A percentile compares a stretch with the other conserved stretches of the same genome.
Evolutionary conservation across 2,113 vertebrate genomes (phyloP).

Genomic region (Calonectris borealis): DNA sequence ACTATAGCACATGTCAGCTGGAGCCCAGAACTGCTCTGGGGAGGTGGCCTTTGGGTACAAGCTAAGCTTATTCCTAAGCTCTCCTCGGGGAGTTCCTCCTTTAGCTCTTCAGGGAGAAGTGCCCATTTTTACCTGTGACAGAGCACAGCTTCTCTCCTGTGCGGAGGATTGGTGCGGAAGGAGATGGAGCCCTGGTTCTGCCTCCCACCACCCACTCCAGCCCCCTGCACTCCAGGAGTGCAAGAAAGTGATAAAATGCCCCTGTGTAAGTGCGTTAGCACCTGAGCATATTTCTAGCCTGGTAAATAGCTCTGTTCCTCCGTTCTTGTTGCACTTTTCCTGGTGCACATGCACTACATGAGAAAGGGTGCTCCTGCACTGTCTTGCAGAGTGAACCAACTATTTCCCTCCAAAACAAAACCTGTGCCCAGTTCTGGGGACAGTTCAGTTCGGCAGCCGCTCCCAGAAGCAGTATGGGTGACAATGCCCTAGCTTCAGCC

Average conservation of each 20-base stretch:
- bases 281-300: background rate
- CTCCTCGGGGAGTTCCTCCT: background rate
- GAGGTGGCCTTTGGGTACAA: background rate
- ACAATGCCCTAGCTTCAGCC: background rate
- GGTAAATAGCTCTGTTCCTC: background rate
- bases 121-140: background rate
- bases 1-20: background rate
- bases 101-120: background rate
- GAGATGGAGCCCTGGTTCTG: background rate
- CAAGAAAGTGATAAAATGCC: background rate
- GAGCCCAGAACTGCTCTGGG: background rate
- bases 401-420: background rate
- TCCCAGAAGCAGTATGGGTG: background rate
- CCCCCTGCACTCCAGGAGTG: background rate
- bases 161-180: background rate
- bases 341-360: too few relatives aligned
- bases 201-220: background rate
- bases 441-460: background rate
- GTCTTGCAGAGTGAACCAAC: background rate
- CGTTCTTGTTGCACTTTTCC: background rate
- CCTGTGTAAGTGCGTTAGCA: rapidly evolving
- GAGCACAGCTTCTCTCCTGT: background rate
- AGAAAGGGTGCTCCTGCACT: background rate
- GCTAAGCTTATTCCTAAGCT: background rate
- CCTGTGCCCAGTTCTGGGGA: background rate